Base-by-base conservation (phyloP, 2,888 invertebrate species). In the Caenorhabditis sp. region DNA sequence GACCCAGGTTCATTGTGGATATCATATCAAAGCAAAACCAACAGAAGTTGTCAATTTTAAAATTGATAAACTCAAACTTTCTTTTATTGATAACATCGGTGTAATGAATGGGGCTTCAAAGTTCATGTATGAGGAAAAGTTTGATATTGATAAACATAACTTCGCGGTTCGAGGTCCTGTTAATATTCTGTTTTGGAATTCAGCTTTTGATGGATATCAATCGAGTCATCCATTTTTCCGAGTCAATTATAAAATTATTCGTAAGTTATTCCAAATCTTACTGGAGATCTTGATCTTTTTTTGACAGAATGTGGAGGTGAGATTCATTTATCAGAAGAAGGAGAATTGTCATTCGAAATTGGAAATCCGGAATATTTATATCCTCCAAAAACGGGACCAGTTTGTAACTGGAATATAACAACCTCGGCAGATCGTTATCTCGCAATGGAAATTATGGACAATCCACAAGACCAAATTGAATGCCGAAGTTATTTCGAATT, bases 371-470 rank as follows among this genome's bases (percentile, higher is more conserved):
- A 81, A 5, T 86, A 81, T 74, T 87, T 87, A 23, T 70, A 84
- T 20, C 79, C 80, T 2, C 85, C 87, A 54, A 81, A 82, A 50
- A 73, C 84, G 49, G 72, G 79, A 38, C 59, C 86, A 54, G 78
- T 84, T 52, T 87, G 87, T 59, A 59, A 78, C 31, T 87, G 86
- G 87, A 87, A 84, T 54, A 74, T 87, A 67, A 84, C 83, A 2
- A 82, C 86, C 10, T 74, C 82, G 1, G 31, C 60, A 0, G 83
- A 10, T 31, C 31, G 31, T 31, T 4, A 31, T 31, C 10, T 31
- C 31, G 10, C 4, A 10, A 7, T 31, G 5, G 31, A 4, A 7
- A 10, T 31, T 31, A 31, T 4, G 10, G 31, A 31, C 10, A 7
- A 31, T 31, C 31, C 31, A 31, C 4, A 10, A 7, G 4, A 4